Base-by-base conservation (phyloP, 2,888 invertebrate genomes). In the Troides oblongomaculatus region DNA sequence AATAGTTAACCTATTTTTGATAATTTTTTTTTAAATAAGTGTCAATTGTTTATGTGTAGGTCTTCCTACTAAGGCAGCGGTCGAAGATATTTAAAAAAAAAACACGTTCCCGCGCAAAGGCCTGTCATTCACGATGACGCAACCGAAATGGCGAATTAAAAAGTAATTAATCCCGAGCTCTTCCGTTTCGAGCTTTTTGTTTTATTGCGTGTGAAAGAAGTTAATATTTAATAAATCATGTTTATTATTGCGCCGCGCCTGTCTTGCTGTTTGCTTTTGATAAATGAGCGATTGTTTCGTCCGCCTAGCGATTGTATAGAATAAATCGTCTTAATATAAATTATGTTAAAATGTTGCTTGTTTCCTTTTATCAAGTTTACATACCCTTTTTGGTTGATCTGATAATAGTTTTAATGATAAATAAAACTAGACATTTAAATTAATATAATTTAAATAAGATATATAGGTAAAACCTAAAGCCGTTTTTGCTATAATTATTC, bases 141-240 rank as follows among this genome's bases (percentile, higher is more conserved):
- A 86, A 84, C 82, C 73, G 83, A 88, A 87, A 88, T 89, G 85
- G 88, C 87, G 87, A 86, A 89, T 89, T 89, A 88, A 88, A 89
- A 88, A 83, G 87, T 84, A 88, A 89, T 89, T 89, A 89, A 88
- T 88, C 80, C 80, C 76, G 62, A 74, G 82, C 72, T 82, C 83
- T 83, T 86, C 83, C 84, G 85, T 79, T 81, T 69, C 71, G 72
- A 74, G 77, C 77, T 80, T 84, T 84, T 84, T 84, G 78, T 86
- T 83, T 85, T 81, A 82, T 83, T 84, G 81, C 85, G 86, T 87
- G 86, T 84, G 87, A 87, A 86, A 83, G 81, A 72, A 79, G 80
- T 84, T 86, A 79, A 84, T 81, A 81, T 83, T 82, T 78, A 81
- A 87, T 86, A 82, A 85, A 85, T 86, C 84, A 85, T 83, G 76